Conservation (phyloP, 2,113 vertebrate genomes). For the Ctenodactylus gundi region DNA sequence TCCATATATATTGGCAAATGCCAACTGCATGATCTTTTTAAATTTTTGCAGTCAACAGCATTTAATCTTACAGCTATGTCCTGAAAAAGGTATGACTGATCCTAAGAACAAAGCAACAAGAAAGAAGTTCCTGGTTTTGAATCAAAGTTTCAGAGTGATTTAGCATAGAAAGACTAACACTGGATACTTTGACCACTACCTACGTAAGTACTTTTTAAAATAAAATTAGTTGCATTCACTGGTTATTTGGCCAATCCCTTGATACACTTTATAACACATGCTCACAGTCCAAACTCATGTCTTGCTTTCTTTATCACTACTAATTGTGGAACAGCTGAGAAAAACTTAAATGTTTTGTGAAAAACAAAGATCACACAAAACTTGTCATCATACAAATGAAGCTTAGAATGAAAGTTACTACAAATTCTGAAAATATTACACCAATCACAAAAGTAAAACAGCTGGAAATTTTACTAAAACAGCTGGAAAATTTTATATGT, state of each 20-base stretch:
- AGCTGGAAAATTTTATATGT: too few species aligned
- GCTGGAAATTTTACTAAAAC: too few species aligned
- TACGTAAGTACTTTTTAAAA: not conserved
- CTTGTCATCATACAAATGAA: not conserved
- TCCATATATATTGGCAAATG: not conserved
- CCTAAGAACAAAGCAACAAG: not conserved
- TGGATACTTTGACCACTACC: not conserved
- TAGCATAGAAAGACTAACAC: not conserved
- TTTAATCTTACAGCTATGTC: not conserved
- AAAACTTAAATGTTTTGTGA: not conserved
- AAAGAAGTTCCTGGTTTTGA: not conserved
- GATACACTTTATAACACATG: not conserved
- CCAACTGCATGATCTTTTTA: not conserved
- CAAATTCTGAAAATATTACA: not conserved
- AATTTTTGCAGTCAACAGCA: not conserved
- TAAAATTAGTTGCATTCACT: not conserved
- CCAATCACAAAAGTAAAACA: too few species aligned
- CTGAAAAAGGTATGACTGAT: not conserved
- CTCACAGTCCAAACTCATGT: not conserved
- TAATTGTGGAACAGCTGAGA: not conserved
- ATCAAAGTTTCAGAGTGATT: not conserved
- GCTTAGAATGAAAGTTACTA: not conserved
- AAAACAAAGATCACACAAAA: conserved; percentile 36
- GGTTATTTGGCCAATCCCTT: conserved; percentile 17
- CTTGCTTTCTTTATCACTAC: not conserved